Evolutionary conservation across 2,888 invertebrate genomes (phyloP).

Genomic region (Apeira syringaria): DNA sequence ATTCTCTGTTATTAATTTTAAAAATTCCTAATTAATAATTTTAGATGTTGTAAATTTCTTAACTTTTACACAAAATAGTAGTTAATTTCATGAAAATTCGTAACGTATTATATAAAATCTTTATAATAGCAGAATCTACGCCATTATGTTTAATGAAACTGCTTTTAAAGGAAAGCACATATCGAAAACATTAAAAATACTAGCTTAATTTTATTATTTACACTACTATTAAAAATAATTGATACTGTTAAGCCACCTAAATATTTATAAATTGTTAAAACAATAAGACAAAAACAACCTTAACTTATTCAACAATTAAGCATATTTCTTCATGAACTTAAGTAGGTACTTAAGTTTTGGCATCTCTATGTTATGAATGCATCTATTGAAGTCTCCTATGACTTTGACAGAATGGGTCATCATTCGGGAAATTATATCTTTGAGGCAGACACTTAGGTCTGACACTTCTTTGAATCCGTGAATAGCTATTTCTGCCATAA

Average conservation of each 20-base stretch:
- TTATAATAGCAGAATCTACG: too few species aligned
- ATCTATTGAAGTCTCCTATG: slow-evolving; percentile 76
- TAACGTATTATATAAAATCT: too few species aligned
- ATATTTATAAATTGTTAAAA: too few species aligned
- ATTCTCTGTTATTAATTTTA: too few species aligned
- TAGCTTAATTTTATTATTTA: slow-evolving; percentile 23
- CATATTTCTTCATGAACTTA: slow-evolving; percentile 80
- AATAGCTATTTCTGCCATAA: slow-evolving; percentile 77
- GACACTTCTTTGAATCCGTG: slow-evolving; percentile 79
- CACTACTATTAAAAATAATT: slow-evolving; percentile 16
- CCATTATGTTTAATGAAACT: too few species aligned
- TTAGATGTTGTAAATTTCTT: too few species aligned
- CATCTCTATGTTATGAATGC: slow-evolving; percentile 79
- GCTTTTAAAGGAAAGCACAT: too few species aligned
- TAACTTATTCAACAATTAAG: slow-evolving; percentile 38
- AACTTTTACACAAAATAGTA: too few species aligned
- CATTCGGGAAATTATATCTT: slow-evolving; percentile 77
- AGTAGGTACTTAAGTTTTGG: slow-evolving; percentile 75
- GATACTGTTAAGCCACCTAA: slow-evolving; percentile 11
- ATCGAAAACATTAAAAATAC: too few species aligned
- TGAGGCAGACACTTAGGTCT: slow-evolving; percentile 73
- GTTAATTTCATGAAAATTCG: too few species aligned
- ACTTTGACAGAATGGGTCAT: slow-evolving; percentile 79
- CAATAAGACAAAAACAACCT: too few species aligned
- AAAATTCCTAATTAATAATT: too few species aligned